Percentiles rank a stretch among this genome's conserved stretches.
Evolutionary conservation across 1,140 invertebrate genomes (phyloP).

Genomic region (Leptinotarsa lineolata): DNA sequence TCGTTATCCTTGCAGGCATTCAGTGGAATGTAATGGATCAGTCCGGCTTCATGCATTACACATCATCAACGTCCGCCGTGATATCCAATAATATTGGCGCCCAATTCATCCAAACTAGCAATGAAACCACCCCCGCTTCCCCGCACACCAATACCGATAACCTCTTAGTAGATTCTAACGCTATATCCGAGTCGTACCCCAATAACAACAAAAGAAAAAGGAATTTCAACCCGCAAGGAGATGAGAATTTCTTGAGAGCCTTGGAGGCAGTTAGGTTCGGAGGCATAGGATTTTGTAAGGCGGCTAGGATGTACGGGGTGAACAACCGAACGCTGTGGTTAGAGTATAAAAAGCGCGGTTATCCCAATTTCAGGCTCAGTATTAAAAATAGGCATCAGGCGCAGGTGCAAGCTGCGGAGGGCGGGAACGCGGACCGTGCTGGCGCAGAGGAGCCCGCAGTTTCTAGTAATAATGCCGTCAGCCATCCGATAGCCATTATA

Average conservation of each 20-base stretch:
- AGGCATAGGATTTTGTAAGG: conserved; percentile 84
- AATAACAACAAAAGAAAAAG: conserved; percentile 61
- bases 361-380: conserved; percentile 75
- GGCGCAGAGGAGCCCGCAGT: conserved; percentile 46
- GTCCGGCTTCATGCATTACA: conserved; percentile 65
- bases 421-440: conserved; percentile 42
- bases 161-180: not conserved
- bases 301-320: conserved; percentile 77
- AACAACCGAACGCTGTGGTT: conserved; percentile 84
- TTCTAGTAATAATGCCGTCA: conserved; percentile 40
- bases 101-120: conserved; percentile 11
- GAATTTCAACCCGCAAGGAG: conserved; percentile 72
- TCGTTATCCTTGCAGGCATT: conserved; percentile 63
- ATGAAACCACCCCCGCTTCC: conserved; percentile 21
- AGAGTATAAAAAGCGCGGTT: conserved; percentile 81
- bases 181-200: conserved; percentile 24
- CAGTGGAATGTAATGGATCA: conserved; percentile 73
- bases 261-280: conserved; percentile 78
- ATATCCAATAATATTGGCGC: conserved; percentile 47
- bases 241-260: conserved; percentile 78
- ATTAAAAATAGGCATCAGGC: conserved; percentile 71
- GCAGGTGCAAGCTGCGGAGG: conserved; percentile 50
- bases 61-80: conserved; percentile 54
- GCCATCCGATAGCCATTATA: conserved; percentile 56
- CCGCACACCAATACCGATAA: conserved; percentile 35